Percentiles rank a stretch among this genome's conserved stretches.
Conservation (phyloP, 2,888 invertebrate species). For the Athalia cordata region DNA sequence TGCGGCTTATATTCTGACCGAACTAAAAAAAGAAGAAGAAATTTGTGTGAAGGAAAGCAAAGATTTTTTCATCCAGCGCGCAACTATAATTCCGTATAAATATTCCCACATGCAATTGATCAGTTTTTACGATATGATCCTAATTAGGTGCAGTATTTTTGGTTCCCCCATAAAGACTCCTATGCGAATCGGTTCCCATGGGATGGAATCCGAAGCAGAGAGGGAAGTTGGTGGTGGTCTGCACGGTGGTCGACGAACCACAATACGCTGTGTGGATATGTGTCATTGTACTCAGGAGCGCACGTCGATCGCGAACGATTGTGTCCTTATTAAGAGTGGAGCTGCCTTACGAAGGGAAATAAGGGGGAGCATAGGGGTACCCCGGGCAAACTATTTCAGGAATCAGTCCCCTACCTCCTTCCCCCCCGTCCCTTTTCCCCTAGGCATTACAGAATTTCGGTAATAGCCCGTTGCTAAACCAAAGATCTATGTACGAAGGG, state of each 20-base stretch:
- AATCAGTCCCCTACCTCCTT: neutral
- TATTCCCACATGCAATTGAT: conserved; percentile 42
- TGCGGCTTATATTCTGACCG: no score
- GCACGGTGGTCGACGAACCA: conserved; percentile 32
- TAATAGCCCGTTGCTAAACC: conserved; percentile 9
- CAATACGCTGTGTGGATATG: conserved; percentile 21
- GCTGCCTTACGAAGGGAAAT: conserved; percentile 11
- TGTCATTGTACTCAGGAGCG: conserved; percentile 29
- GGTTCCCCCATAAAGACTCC: conserved; percentile 9
- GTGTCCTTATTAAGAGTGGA: conserved; percentile 40
- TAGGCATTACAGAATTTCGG: neutral
- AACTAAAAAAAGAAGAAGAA: no score
- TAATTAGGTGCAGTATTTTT: conserved; percentile 24
- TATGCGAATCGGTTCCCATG: conserved; percentile 37
- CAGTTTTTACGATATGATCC: conserved; percentile 31
- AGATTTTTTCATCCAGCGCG: no score
- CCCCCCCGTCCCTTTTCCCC: neutral
- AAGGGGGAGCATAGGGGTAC: neutral
- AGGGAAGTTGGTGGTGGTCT: neutral
- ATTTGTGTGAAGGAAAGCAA: no score
- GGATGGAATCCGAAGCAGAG: conserved; percentile 17
- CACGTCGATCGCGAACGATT: conserved; percentile 40
- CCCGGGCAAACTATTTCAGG: neutral
- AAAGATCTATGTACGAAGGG: no score
- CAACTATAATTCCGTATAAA: neutral